A percentile compares a stretch with the other conserved stretches of the same genome.
phyloP scores from a whole-genome alignment of 2,113 vertebrate species.

The Spheniscus mendiculus region DNA sequence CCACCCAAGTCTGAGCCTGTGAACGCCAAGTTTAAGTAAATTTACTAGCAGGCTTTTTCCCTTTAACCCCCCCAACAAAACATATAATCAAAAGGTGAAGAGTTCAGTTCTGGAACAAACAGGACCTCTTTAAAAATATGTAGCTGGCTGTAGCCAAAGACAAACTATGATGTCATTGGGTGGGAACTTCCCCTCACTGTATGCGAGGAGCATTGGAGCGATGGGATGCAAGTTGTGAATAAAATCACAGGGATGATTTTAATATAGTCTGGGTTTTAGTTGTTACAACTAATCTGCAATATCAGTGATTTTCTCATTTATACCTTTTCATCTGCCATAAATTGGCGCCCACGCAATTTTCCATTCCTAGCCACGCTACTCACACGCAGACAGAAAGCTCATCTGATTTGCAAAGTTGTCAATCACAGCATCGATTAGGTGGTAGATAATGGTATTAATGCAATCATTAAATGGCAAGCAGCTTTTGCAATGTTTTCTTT shows the following conservation, averaged over 20 bases:
- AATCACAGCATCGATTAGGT: constrained; percentile 55
- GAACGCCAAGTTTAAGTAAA: constrained; percentile 11
- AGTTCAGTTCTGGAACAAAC: constrained; percentile 65
- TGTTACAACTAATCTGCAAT: not conserved
- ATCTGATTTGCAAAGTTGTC: constrained; percentile 68
- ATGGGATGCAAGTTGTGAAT: not conserved
- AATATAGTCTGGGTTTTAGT: not conserved
- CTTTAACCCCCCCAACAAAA: not conserved
- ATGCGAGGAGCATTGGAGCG: not conserved
- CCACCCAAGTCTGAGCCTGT: constrained; percentile 36
- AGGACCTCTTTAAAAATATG: constrained; percentile 52
- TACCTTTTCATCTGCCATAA: not conserved
- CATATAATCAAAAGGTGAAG: constrained; percentile 58
- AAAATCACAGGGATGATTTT: not conserved
- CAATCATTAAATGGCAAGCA: constrained; percentile 14
- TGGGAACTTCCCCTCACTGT: constrained; percentile 64
- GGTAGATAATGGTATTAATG: constrained; percentile 48
- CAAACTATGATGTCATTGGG: constrained; percentile 67
- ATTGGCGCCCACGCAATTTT: not conserved
- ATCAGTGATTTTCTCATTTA: not conserved
- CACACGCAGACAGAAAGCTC: constrained; percentile 3
- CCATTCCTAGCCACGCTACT: not conserved
- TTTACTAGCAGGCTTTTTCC: constrained; percentile 15
- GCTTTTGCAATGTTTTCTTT: constrained; percentile 6
- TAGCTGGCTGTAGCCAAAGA: constrained; percentile 42